Conservation (phyloP, 2,797 vertebrate species). For the Aulostomus chinensis region DNA sequence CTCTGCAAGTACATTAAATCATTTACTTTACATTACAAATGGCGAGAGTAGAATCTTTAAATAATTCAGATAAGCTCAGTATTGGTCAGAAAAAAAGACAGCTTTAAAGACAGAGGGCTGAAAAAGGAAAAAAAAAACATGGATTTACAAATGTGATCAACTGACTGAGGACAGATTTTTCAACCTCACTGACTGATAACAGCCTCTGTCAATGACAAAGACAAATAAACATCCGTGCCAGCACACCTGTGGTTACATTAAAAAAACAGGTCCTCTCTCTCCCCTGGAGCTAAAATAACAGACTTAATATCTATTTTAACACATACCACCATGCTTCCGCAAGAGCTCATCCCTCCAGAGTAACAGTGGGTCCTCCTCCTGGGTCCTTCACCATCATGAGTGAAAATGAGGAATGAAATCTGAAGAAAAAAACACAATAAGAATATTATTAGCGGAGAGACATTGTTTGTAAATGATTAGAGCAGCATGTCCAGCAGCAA, state of each 20-base stretch:
- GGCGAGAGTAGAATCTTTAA: too few species aligned
- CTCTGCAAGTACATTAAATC: too few species aligned
- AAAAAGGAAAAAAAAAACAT: too few species aligned
- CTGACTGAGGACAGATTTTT: not conserved
- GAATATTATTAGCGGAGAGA: too few species aligned
- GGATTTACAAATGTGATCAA: not conserved
- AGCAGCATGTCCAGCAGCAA: too few species aligned
- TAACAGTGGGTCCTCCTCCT: constrained; percentile 23
- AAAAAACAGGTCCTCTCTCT: constrained; percentile 64
- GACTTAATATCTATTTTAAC: constrained; percentile 66
- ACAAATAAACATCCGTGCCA: constrained; percentile 68
- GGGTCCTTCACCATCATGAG: constrained; percentile 10
- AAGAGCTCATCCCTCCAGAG: constrained; percentile 42
- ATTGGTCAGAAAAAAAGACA: too few species aligned
- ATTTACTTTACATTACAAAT: too few species aligned
- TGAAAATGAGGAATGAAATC: too few species aligned
- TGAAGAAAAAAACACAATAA: too few species aligned
- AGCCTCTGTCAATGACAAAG: constrained; percentile 63
- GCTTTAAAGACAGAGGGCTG: too few species aligned
- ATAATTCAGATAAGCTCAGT: too few species aligned
- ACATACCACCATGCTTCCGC: constrained; percentile 57
- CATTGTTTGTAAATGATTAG: too few species aligned
- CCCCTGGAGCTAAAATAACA: constrained; percentile 65
- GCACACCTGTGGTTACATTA: constrained; percentile 51
- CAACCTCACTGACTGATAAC: constrained; percentile 59